A percentile compares a stretch with the other conserved stretches of the same genome.
Conservation (phyloP, 2,797 vertebrate species). For the Vespertilio murinus region DNA sequence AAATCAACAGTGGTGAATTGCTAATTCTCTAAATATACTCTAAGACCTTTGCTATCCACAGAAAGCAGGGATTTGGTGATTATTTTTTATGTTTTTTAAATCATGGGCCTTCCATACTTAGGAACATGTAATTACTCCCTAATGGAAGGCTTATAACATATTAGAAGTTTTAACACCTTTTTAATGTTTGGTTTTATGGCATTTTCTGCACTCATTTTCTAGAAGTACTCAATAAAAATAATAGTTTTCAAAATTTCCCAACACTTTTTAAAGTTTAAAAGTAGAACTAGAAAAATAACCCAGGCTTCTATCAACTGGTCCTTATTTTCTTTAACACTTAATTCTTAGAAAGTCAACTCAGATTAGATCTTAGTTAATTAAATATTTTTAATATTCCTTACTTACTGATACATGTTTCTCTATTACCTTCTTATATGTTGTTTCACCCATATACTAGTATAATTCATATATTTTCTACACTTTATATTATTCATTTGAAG, state of each 20-base stretch:
- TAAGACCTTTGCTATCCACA: neutral
- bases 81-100: neutral
- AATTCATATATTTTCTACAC: neutral
- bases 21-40: slow-evolving; percentile 36
- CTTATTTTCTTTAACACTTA: neutral
- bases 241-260: neutral
- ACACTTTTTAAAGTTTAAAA: slow-evolving; percentile 22
- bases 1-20: slow-evolving; percentile 22
- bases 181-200: neutral
- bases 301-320: neutral
- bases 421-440: neutral
- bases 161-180: neutral
- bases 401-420: neutral
- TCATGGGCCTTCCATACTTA: neutral
- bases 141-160: neutral
- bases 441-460: neutral
- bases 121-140: neutral
- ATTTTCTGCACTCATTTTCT: neutral
- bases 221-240: slow-evolving; percentile 20
- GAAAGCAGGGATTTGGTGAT: neutral
- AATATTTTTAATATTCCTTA: neutral
- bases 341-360: neutral
- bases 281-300: neutral
- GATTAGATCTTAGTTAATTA: neutral
- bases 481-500: neutral